A percentile compares a stretch with the other conserved stretches of the same genome.
These are phyloP conservation scores for Cyprinodon variegatus DNA, from an alignment of 2,113 vertebrate species.

Conservation along the genomic window DNA sequence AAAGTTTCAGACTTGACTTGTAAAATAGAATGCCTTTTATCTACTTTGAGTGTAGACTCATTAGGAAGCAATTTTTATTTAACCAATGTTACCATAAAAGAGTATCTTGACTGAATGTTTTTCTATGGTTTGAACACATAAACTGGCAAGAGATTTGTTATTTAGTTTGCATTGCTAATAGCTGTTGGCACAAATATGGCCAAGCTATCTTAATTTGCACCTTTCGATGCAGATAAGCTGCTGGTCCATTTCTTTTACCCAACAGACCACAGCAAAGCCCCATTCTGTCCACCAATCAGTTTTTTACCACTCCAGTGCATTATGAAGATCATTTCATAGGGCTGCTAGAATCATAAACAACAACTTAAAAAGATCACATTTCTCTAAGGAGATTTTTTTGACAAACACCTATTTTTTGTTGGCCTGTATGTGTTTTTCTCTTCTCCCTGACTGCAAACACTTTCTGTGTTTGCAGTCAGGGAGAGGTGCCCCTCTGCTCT, in stretches of 20 bases:
- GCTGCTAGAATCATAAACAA: neutral
- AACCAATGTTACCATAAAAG: no score
- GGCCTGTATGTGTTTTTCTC: neutral
- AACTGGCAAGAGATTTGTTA: no score
- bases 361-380: neutral
- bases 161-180: no score
- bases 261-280: neutral
- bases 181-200: no score
- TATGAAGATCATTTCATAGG: neutral
- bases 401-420: neutral
- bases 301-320: neutral
- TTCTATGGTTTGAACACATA: no score
- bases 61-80: no score
- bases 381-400: neutral
- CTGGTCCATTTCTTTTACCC: neutral
- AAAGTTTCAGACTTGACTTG: no score
- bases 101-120: no score
- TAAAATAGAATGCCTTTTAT: no score
- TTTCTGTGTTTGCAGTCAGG: slow-evolving; percentile 60
- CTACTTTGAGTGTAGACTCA: no score
- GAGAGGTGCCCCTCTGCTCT: slow-evolving; percentile 54
- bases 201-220: no score
- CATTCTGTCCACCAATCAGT: neutral
- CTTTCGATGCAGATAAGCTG: no score
- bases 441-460: slow-evolving; percentile 15